Base-by-base conservation (phyloP, 2,113 vertebrate species). In the Bufo bufo region DNA sequence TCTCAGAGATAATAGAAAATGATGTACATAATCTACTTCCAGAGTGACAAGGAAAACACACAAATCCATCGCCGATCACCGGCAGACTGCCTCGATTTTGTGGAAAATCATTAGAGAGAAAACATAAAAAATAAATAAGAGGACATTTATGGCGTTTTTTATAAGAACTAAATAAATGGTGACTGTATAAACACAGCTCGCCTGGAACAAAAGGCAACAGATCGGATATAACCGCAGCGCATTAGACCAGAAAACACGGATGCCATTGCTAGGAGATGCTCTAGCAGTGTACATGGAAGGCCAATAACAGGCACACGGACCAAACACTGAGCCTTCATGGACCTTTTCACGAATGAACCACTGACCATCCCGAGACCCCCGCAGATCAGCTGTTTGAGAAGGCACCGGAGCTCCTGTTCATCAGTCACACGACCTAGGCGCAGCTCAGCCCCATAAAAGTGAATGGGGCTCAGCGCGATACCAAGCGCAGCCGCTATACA, bases 1-100 rank as follows among this genome's bases (percentile, higher is more conserved):
- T 80, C 78, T 83, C 61, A 66, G 19, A 81, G 79, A 83, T 66
- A 83, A 83, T 66, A 52, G 59, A 11, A 47, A 78, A 82, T 63
- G 20, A 83, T 83, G 81, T 66, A 50, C 81, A 50, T 83, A 66
- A 66, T 83, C 81, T 83, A 52, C 19, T 83, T 66, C 61, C 45
- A 83, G 45, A 52, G 61, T 59, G 45, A 83, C 61, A 11, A 50
- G 23, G 61, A 50, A 50, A 52, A 66, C n/a, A 83, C 61, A 66
- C 19, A 47, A 58, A 79, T 20, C 7, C 74, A 75, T 49, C 45
- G 4, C 0, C 72, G 19, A 75, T 79, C 52, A 66, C 20, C 9
- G 4, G 80, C 61, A 6, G 45, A 45, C 66, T 23, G 52, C 77
- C 50, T n/a, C 13, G 43, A 33, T 56, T 13, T 58, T 33, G n/a